Percentiles rank a stretch among this genome's conserved stretches.
Conservation (phyloP, 2,888 invertebrate genomes). For the Ypsolopha scabrella region DNA sequence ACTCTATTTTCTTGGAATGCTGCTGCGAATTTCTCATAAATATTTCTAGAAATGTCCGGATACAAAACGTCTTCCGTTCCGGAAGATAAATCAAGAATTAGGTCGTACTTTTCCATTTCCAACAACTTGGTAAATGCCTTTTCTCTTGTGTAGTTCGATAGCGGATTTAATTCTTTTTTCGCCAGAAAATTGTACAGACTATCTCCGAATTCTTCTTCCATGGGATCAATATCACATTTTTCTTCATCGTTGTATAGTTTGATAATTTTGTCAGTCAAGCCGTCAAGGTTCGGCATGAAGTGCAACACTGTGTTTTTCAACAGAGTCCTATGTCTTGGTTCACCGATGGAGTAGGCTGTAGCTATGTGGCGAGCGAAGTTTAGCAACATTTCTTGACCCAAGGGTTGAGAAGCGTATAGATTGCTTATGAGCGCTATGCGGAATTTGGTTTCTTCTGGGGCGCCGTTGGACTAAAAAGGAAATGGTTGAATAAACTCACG, state of each 20-base stretch:
- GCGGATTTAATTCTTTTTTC: conserved; percentile 47
- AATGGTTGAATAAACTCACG: not conserved
- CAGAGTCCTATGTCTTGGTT: conserved; percentile 74
- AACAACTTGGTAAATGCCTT: conserved; percentile 76
- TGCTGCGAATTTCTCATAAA: conserved; percentile 62
- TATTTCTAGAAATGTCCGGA: conserved; percentile 43
- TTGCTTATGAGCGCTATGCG: conserved; percentile 89
- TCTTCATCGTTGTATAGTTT: conserved; percentile 33
- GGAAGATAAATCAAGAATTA: conserved; percentile 80
- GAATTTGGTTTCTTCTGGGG: conserved; percentile 84
- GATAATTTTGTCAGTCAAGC: conserved; percentile 35
- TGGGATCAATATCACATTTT: conserved; percentile 34
- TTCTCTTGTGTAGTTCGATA: conserved; percentile 57
- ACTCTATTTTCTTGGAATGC: conserved; percentile 51
- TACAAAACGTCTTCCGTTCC: conserved; percentile 75
- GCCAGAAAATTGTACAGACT: conserved; percentile 64
- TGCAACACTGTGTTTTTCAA: conserved; percentile 82
- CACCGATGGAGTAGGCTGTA: conserved; percentile 76
- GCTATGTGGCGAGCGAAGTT: conserved; percentile 86
- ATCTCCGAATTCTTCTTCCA: conserved; percentile 75
- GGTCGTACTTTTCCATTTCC: conserved; percentile 75
- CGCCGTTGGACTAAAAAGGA: conserved; percentile 62
- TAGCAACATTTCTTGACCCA: conserved; percentile 86
- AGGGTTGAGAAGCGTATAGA: conserved; percentile 82
- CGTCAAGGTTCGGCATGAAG: conserved; percentile 76